Conservation (phyloP, 2,888 invertebrate genomes). For the Tanypteryx hageni region DNA sequence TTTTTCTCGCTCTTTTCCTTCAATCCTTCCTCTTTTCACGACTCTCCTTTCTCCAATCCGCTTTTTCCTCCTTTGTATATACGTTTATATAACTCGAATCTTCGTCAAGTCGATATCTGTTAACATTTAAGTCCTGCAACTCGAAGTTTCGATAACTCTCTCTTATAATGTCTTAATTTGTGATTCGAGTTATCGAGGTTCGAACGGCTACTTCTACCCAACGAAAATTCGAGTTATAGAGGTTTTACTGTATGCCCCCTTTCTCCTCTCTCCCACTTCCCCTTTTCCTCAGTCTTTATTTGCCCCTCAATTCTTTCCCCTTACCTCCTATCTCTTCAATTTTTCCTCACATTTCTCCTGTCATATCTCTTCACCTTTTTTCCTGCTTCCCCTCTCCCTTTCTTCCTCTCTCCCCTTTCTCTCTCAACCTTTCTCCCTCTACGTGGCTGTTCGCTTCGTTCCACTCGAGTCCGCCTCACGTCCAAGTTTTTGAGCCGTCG, state of each 20-base stretch:
- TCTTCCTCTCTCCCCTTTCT: background rate
- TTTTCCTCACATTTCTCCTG: too few relatives aligned
- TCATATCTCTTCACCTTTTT: too few relatives aligned
- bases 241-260: too few relatives aligned
- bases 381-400: too few relatives aligned
- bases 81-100: too few relatives aligned
- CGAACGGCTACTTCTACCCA: background rate
- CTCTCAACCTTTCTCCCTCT: background rate
- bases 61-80: too few relatives aligned
- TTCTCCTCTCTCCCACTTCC: too few relatives aligned
- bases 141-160: background rate
- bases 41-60: background rate
- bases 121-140: background rate
- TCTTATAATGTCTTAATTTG: background rate
- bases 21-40: background rate
- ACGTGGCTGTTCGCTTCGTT: background rate
- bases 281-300: background rate
- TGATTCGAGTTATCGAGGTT: background rate
- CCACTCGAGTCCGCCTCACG: background rate
- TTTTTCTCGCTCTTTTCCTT: background rate
- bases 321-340: background rate
- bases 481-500: constrained; percentile 26
- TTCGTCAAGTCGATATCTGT: too few relatives aligned
- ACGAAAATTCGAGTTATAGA: too few relatives aligned
- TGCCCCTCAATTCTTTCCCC: background rate